These are phyloP conservation scores for Tipula confusa DNA, from an alignment of 2,888 invertebrate species.

Conservation along the genomic window DNA sequence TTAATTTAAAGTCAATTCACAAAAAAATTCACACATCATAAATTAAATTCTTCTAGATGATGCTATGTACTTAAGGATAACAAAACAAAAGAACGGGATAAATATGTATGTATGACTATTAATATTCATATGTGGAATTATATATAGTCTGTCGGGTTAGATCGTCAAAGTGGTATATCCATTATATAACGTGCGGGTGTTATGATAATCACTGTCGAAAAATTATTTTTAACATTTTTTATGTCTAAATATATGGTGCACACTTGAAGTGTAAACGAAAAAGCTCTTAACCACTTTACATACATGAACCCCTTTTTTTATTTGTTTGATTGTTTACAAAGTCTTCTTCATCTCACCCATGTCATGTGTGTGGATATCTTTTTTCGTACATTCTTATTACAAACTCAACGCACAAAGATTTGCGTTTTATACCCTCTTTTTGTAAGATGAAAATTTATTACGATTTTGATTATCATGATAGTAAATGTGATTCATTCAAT, in stretches of 20 bases:
- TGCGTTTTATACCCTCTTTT: neutral
- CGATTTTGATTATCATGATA: neutral
- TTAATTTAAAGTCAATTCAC: slow-evolving; percentile 21
- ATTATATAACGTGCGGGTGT: neutral
- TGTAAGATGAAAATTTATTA: neutral
- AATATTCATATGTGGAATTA: neutral
- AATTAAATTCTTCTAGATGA: neutral
- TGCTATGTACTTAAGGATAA: slow-evolving; percentile 4
- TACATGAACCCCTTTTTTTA: neutral
- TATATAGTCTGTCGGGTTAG: neutral
- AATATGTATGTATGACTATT: slow-evolving; percentile 1
- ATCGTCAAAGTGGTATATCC: neutral
- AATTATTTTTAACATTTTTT: neutral
- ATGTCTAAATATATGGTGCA: neutral
- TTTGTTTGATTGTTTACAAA: neutral
- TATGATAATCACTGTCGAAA: slow-evolving; percentile 3
- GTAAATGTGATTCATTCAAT: neutral
- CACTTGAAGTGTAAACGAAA: neutral
- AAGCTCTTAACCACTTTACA: slow-evolving; percentile 12
- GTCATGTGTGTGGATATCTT: neutral
- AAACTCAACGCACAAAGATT: neutral
- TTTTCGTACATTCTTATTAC: neutral
- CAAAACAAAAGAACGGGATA: neutral
- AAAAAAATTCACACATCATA: slow-evolving; percentile 14
- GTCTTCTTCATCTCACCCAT: slow-evolving; percentile 3